A percentile compares a stretch with the other conserved stretches of the same genome.
Conservation (phyloP, 2,113 vertebrate species). For the Cyprinodon tularosa region DNA sequence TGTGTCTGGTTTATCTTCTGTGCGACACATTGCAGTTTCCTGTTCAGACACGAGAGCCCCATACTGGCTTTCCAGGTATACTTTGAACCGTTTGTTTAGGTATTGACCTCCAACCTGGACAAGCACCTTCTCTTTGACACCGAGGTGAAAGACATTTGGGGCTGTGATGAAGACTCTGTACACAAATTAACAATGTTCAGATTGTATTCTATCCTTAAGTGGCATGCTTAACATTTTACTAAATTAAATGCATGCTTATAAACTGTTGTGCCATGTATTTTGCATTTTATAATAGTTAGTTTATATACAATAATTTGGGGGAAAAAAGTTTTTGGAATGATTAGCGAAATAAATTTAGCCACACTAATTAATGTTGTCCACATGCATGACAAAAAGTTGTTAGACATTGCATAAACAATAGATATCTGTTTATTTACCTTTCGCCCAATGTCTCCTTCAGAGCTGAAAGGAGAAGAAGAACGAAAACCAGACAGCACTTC, state of each 20-base stretch:
- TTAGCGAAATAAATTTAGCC: neutral
- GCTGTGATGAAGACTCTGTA: slow-evolving; percentile 79
- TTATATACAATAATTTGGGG: neutral
- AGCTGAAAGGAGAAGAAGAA: slow-evolving; percentile 41
- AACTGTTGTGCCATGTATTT: neutral
- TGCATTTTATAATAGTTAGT: neutral
- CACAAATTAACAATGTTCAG: slow-evolving; percentile 1
- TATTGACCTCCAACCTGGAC: slow-evolving; percentile 64
- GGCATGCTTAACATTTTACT: neutral
- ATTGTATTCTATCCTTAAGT: neutral
- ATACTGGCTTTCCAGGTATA: slow-evolving; percentile 42
- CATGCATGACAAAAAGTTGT: slow-evolving; percentile 1
- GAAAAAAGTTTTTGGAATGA: neutral
- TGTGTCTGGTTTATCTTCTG: neutral
- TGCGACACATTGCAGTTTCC: accelerated
- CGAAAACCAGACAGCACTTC: slow-evolving; percentile 14
- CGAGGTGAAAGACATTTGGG: slow-evolving; percentile 76
- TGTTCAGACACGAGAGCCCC: slow-evolving; percentile 9
- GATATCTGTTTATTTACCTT: slow-evolving; percentile 35
- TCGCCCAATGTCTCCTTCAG: slow-evolving; percentile 7
- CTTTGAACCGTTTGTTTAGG: slow-evolving; percentile 16
- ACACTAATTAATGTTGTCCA: neutral
- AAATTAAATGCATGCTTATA: neutral
- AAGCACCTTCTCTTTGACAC: slow-evolving; percentile 72
- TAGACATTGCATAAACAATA: neutral